Percentiles rank a stretch among this genome's conserved stretches.
Conservation (phyloP, 2,113 vertebrate species). For the Sylvilagus bachmani region DNA sequence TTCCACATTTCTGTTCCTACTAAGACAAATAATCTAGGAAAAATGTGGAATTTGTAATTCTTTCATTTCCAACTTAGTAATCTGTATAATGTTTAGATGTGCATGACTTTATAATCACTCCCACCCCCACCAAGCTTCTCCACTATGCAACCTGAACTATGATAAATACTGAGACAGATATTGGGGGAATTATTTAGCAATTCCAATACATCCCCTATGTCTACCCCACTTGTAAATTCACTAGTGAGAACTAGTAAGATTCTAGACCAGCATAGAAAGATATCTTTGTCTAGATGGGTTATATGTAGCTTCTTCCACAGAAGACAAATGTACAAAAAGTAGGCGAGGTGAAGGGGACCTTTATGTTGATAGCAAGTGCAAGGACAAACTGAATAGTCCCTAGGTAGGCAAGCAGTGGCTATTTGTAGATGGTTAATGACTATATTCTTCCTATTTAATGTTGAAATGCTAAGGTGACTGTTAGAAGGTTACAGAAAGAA, state of each 20-base stretch:
- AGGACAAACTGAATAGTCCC: background rate
- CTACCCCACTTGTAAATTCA: background rate
- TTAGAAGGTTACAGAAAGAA: background rate
- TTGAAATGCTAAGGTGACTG: background rate
- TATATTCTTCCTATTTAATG: background rate
- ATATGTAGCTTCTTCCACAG: background rate
- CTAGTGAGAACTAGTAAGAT: background rate
- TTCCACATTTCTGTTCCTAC: background rate
- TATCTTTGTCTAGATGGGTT: background rate
- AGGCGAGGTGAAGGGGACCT: background rate
- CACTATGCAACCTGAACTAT: background rate
- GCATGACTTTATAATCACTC: background rate
- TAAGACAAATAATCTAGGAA: background rate
- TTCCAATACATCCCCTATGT: background rate
- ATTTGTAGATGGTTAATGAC: background rate
- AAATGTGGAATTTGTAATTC: background rate
- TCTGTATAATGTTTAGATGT: background rate
- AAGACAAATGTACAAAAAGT: background rate
- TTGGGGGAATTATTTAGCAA: background rate
- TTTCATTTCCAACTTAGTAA: background rate
- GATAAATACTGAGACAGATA: background rate
- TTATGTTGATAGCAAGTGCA: background rate
- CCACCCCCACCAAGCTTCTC: background rate
- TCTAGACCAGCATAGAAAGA: background rate
- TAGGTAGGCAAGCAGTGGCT: background rate